Base-by-base conservation (phyloP, 2,797 vertebrate genomes). In the Silurus aristotelis region DNA sequence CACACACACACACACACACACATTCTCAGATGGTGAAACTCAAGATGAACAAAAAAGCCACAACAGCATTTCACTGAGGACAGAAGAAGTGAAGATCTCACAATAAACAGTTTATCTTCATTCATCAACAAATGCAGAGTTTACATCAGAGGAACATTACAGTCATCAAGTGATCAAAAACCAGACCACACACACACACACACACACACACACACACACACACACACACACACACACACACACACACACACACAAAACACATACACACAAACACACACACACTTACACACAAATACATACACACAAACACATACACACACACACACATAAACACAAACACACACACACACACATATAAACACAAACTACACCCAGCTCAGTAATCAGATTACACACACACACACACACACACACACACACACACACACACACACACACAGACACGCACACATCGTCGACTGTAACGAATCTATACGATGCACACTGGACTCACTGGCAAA, bases 91-190 rank as follows among this genome's bases (percentile, higher is more conserved):
- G 31, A 38, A 38, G 31, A 43, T 22, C 22, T 25, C 12, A 52
- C 46, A 73, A 73, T 73, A 73, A 73, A 73, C 71, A 8, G 22
- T 73, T 73, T 55, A 52, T 55, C 71, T 73, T 73, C 13, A 6
- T 73, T 73, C 15, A 73, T 25, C n/a, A 73, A 55, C 25, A 46
- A 52, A 48, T 4, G 22, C 70, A 0, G 27, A 2, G 10, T 72
- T 72, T 48, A 73, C 4, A 72, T 48, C 20, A 48, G 48, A 52
- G 48, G 46, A 73, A 25, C 3, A 55, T 71, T 22, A 71, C 68
- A 71, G 31, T 14, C 68, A 43, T 22, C 68, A 3, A 22, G 9
- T 12, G 43, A 22, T 10, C 13, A 31, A 12, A 70, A 70, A 20
- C 8, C 2, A 20, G 17, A 17, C 17, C 68, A 70, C 19, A 46